Base-by-base conservation (phyloP, 2,888 invertebrate genomes). In the Lasioglossum villosulum region DNA sequence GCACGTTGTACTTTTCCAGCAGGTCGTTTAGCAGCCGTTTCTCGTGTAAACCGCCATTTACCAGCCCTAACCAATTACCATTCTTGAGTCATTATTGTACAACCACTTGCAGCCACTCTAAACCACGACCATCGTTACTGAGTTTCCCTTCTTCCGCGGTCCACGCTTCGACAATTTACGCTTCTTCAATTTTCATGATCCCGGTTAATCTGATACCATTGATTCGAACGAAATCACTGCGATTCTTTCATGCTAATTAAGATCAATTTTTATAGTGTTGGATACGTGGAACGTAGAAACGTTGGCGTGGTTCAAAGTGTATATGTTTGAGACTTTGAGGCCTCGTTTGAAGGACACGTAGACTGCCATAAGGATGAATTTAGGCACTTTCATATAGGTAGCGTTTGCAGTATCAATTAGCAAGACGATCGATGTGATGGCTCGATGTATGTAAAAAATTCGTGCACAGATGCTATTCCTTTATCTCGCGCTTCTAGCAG, bases 1-100 rank as follows among this genome's bases (percentile, higher is more conserved):
- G 96, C 95, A 98, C 98, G 97, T 99, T 98, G 97, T 99, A 99
- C 95, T 97, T 97, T 96, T 98, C 98, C 96, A 98, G 97, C 95
- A 98, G 97, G 96, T 98, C 97, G 96, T 98, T 98, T 95, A 98
- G 97, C 95, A 98, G 97, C 96, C 97, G 97, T 96, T 98, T 98
- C 96, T 98, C 98, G 97, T 98, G 98, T 95, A 97, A 97, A 96
- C 98, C 98, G 96, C 98, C 98, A 95, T 97, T 96, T 95, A 97
- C 97, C 93, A 95, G 94, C 93, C 95, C 95, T 95, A 92, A 92
- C 93, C 94, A 94, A 95, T 93, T 90, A 93, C 91, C 89, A 92
- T 78, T 93, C 91, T 75, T 93, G 91, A 93, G 92, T 94, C 90
- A 93, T 80, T 59, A 71, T 72, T 71, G 72, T 63, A 56, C 79